phyloP scores from a whole-genome alignment of 1,140 invertebrate genomes.

The Ericerus pela region DNA sequence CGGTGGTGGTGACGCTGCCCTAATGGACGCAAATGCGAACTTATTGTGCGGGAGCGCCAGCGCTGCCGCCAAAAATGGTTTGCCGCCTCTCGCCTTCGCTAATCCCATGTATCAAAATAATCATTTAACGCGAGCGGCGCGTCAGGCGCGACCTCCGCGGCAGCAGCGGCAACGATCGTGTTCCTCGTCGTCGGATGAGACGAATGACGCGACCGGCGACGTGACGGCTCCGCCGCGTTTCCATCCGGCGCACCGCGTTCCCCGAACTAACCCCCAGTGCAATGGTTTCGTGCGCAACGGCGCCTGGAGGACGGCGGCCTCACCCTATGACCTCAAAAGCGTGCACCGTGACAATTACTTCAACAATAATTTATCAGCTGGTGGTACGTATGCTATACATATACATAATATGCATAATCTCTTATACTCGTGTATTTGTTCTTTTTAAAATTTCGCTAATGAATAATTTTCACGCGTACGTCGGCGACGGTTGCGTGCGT shows the following conservation, averaged over 20 bases:
- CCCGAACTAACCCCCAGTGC: constrained; percentile 26
- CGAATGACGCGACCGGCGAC: constrained; percentile 13
- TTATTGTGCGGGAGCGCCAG: background rate
- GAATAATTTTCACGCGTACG: too few relatives aligned
- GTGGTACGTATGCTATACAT: too few relatives aligned
- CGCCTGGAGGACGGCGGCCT: background rate
- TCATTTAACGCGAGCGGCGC: constrained; percentile 34
- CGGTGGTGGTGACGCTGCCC: too few relatives aligned
- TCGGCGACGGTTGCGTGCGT: too few relatives aligned
- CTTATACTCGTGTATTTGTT: too few relatives aligned
- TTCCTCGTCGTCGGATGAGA: constrained; percentile 29
- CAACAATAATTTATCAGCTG: background rate
- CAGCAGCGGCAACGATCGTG: constrained; percentile 25
- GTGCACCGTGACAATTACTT: background rate
- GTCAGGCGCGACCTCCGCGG: constrained; percentile 39
- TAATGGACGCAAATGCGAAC: background rate
- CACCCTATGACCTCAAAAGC: background rate
- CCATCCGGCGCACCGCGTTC: constrained; percentile 21
- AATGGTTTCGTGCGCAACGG: constrained; percentile 10
- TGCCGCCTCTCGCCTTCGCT: constrained; percentile 62
- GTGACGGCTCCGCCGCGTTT: constrained; percentile 24
- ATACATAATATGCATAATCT: too few relatives aligned
- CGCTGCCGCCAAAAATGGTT: constrained; percentile 9
- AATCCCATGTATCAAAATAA: constrained; percentile 56
- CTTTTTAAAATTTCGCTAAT: too few relatives aligned